Evolutionary conservation across 2,113 vertebrate genomes (phyloP).

Genomic region (Colius striatus): DNA sequence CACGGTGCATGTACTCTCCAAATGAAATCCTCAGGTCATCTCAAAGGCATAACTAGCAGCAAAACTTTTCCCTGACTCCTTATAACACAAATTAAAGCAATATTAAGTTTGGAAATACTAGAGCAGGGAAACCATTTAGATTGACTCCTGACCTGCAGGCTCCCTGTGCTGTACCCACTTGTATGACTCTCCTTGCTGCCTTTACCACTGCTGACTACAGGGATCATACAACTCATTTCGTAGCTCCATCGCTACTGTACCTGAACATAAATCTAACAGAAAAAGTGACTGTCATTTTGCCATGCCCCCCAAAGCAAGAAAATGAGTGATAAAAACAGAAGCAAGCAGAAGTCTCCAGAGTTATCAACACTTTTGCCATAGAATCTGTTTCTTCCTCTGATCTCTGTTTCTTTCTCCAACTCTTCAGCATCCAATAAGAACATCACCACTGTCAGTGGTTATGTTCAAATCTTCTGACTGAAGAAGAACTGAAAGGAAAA

Average conservation of each 20-base stretch:
- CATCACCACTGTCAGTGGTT: not conserved
- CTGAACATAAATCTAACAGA: not conserved
- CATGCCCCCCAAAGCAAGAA: not conserved
- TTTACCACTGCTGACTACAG: not conserved
- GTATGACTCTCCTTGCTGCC: not conserved
- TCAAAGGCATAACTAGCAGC: not conserved
- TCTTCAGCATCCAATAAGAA: not conserved
- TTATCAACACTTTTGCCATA: not conserved
- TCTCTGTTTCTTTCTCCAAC: not conserved
- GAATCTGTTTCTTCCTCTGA: not conserved
- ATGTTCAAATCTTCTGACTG: too few species aligned
- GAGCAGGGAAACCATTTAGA: not conserved
- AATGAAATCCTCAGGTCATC: not conserved
- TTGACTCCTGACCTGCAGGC: not conserved
- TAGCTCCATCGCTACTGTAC: not conserved
- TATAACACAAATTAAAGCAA: not conserved
- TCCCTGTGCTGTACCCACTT: accelerated
- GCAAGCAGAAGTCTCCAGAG: not conserved
- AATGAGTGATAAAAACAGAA: not conserved
- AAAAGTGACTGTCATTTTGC: not conserved
- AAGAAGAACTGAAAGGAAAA: too few species aligned
- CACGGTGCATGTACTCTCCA: accelerated
- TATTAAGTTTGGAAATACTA: not conserved
- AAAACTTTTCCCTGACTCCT: not conserved
- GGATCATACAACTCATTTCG: not conserved